Evolutionary conservation across 1,140 invertebrate species (phyloP), one percentile per base, ranked within the genome.

Genomic region (Atta colombica): DNA sequence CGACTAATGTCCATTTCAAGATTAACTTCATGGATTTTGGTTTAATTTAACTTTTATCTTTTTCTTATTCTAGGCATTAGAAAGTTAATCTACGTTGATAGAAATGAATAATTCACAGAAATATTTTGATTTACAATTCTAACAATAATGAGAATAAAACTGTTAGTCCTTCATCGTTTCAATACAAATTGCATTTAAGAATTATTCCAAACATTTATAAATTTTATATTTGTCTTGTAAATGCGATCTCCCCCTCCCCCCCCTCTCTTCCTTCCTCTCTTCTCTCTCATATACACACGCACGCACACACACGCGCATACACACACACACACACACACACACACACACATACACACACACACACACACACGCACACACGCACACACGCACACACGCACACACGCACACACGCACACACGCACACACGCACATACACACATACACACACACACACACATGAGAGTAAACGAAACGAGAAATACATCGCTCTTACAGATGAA

Each of bases 401-500:
- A 21, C 21, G 21, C 21, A 28, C 2, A 28, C 28, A 28, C 28
- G 2, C 28, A 2, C 28, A 1, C 28, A 2, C 28, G 28, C 28
- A 2, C 28, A 1, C 28, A 2, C 28, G 28, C 28, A 2, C 28
- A 2, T 1, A 28, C 28, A 0, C 28, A 28, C 1, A 2, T 1
- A 28, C 28, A 0, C 3, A 3, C 49, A 0, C 6, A 7, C 53
- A 5, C 49, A 5, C 18, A 10, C 7, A 3, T 12, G 55, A 58
- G 53, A 31, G 18, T 18, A 31, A 58, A 74, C 68, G 53, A 31
- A 31, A 39, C 55, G 80, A 49, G 80, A 84, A 84, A 84, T 49
- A 51, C 55, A 51, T 61, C 55, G 21, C 80, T 75, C 80, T 51
- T 84, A 68, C 49, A 28, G 55, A 74, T 53, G 80, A 75, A 84